Base-by-base conservation (phyloP, 2,113 vertebrate species). In the Lophochroa leadbeateri region DNA sequence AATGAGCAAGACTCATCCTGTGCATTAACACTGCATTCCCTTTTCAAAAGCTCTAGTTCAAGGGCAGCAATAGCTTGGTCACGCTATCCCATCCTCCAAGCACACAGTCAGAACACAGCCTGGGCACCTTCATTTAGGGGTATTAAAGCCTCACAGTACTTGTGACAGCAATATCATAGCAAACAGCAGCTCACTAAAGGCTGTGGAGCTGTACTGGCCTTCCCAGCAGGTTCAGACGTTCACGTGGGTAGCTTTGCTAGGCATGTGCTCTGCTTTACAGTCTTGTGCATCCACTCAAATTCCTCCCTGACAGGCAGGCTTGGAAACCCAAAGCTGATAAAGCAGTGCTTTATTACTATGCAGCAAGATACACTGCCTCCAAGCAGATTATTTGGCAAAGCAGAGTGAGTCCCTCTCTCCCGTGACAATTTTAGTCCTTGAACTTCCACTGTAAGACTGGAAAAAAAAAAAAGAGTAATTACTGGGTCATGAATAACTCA, bases 351-450 rank as follows among this genome's bases (percentile, higher is more conserved):
- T 47, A 81, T 81, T 64, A 55, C 84, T 49, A 21, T 33, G 75
- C 90, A 95, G 87, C 53, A 88, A 88, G 70, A 80, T 3, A 65
- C 7, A 3, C 46, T 31, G 77, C 88, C 81, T 79, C 74, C 64
- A 75, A 82, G 74, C 7, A 87, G 44, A 81, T 86, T 43, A 61
- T 41, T 86, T 78, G 75, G 88, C 85, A 94, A 92, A 87, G 77
- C 77, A 92, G 65, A 43, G 61, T 65, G 90, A 74, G 90, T 55
- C 85, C 78, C 67, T 72, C 67, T 83, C 63, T 67, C 13, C 7
- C 80, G 74, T 93, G 80, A 80, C 35, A 88, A 94, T 88, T 90
- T 94, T 75, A 92, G 76, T 50, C 88, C 70, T 52, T 69, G 63
- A 94, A 96, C 50, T 86, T 90, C 60, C 46, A 80, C 46, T 57